Evolutionary conservation across 23 tunicate species (phyloP).

Genomic region (Diplosoma virens): DNA sequence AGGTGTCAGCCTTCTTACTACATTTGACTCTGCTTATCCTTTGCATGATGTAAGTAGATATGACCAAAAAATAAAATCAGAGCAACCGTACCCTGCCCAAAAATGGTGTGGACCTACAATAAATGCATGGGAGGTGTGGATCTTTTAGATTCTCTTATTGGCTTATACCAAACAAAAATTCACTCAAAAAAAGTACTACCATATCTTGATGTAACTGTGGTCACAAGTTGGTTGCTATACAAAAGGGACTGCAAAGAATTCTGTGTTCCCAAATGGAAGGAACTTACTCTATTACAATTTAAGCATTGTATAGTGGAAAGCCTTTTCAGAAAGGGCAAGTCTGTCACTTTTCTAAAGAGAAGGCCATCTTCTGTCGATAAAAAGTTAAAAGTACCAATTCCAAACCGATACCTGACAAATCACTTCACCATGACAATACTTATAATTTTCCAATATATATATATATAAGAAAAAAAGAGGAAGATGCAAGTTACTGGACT

Average conservation of each 20-base stretch:
- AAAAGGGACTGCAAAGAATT: not conserved
- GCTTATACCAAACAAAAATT: not conserved
- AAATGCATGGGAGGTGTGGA: too few species aligned
- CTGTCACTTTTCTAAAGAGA: not conserved
- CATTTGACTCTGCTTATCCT: not conserved
- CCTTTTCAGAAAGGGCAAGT: not conserved
- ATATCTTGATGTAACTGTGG: not conserved
- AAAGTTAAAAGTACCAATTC: constrained; percentile 5
- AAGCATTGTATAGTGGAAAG: not conserved
- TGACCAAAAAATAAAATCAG: not conserved
- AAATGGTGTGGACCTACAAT: not conserved
- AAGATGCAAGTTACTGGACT: not conserved
- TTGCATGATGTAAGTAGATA: not conserved
- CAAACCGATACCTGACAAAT: not conserved
- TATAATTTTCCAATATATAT: not conserved
- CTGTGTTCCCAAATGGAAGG: not conserved
- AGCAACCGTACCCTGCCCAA: not conserved
- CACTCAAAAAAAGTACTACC: not conserved
- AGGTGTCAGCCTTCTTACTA: not conserved
- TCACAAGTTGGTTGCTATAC: constrained; percentile 6
- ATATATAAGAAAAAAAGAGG: constrained; percentile 9
- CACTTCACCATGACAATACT: not conserved
- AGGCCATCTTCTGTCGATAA: not conserved
- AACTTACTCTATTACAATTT: not conserved
- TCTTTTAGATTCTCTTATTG: not conserved